Conservation (phyloP, 2,888 invertebrate genomes). For the Sarcophaga subvicina region DNA sequence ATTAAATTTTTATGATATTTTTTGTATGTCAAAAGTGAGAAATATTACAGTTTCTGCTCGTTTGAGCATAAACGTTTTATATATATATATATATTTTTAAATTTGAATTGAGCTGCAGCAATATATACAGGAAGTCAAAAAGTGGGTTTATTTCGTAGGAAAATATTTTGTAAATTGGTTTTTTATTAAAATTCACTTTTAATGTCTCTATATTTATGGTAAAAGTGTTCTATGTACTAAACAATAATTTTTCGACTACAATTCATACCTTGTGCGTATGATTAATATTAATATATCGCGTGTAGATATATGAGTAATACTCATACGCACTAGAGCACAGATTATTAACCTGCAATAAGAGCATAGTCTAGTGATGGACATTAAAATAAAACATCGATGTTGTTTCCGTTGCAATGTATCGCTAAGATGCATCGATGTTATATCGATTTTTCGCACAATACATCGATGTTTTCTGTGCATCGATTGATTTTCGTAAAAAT, state of each 20-base stretch:
- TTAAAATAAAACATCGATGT: too few relatives aligned
- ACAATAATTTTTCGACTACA: too few relatives aligned
- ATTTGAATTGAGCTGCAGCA: not conserved
- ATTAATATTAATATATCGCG: not conserved
- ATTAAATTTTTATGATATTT: constrained; percentile 1
- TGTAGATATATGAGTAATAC: not conserved
- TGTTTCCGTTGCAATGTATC: too few relatives aligned
- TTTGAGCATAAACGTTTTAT: constrained; percentile 1
- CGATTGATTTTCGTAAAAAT: too few relatives aligned
- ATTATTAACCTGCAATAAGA: too few relatives aligned
- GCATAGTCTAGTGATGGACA: too few relatives aligned
- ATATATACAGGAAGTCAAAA: not conserved
- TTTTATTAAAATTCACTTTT: too few relatives aligned
- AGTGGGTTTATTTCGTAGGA: not conserved
- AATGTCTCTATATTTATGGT: too few relatives aligned
- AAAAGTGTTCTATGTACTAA: too few relatives aligned
- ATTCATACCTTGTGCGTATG: not conserved
- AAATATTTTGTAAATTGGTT: not conserved
- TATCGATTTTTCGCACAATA: too few relatives aligned
- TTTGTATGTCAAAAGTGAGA: not conserved
- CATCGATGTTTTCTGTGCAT: too few relatives aligned
- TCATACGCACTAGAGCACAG: not conserved
- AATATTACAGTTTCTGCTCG: constrained; percentile 2
- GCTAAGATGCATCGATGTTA: too few relatives aligned
- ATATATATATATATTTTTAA: not conserved